Evolutionary conservation across 2,113 vertebrate species (phyloP).

Genomic region (Periophthalmodon schlosseri): DNA sequence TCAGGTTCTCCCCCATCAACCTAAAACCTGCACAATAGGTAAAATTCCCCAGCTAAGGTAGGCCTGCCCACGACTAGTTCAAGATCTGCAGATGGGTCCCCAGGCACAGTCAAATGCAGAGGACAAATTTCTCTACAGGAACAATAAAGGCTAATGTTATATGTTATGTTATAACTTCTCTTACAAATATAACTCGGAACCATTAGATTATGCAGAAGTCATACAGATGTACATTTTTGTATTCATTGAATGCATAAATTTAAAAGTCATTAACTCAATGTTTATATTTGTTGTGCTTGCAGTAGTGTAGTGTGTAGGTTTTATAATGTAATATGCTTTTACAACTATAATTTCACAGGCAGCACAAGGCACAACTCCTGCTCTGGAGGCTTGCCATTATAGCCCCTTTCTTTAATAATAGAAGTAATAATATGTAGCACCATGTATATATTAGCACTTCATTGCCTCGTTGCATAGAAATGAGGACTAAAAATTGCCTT

Average conservation of each 20-base stretch:
- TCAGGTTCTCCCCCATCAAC: too few species aligned
- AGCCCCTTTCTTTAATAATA: neutral
- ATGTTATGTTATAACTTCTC: neutral
- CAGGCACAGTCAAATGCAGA: too few species aligned
- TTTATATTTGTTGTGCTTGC: neutral
- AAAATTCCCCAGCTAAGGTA: too few species aligned
- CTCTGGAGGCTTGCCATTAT: neutral
- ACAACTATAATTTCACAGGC: neutral
- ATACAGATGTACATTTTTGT: neutral
- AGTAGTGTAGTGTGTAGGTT: neutral
- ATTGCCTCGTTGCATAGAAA: slow-evolving; percentile 7
- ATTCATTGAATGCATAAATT: neutral
- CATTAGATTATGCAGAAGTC: neutral
- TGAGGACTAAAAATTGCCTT: slow-evolving; percentile 6
- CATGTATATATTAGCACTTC: slow-evolving; percentile 4
- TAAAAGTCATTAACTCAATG: neutral
- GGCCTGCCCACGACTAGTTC: too few species aligned
- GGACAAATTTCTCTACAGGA: too few species aligned
- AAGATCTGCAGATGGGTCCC: too few species aligned
- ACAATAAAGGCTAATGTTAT: too few species aligned
- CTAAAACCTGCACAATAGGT: too few species aligned
- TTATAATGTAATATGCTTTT: neutral
- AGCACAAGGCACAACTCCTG: neutral
- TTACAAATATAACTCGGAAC: neutral
- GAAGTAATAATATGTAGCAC: slow-evolving; percentile 5